Evolutionary conservation across 2,888 invertebrate species (phyloP).

Genomic region (Neoscelio sp.): DNA sequence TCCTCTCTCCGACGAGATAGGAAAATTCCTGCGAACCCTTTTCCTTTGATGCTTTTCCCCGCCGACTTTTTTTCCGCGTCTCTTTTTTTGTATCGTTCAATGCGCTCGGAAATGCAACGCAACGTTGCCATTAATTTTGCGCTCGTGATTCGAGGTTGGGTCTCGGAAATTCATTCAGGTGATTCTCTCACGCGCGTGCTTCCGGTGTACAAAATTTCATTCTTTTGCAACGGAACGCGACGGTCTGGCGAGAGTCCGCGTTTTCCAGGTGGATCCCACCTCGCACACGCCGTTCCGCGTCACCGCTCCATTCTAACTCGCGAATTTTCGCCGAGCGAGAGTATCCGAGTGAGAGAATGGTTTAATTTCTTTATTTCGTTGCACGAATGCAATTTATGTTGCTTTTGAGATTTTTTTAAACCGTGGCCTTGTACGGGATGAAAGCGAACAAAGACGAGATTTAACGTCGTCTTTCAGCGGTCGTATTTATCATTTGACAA

Average conservation of each 20-base stretch:
- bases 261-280: too few relatives aligned
- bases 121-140: too few relatives aligned
- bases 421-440: constrained; percentile 1
- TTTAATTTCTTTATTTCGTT: too few relatives aligned
- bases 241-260: too few relatives aligned
- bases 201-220: too few relatives aligned
- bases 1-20: constrained; percentile 58
- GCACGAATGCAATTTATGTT: too few relatives aligned
- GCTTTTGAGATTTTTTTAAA: neutral
- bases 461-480: constrained; percentile 35
- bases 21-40: constrained; percentile 51
- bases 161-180: neutral
- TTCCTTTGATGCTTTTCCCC: constrained; percentile 39
- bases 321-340: neutral
- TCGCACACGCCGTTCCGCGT: too few relatives aligned
- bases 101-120: constrained; percentile 5
- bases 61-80: neutral
- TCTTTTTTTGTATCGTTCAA: constrained; percentile 8
- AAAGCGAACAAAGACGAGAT: too few relatives aligned
- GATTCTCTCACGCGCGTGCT: neutral
- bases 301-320: too few relatives aligned
- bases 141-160: neutral
- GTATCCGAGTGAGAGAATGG: too few relatives aligned
- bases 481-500: constrained; percentile 59
- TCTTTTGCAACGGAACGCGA: too few relatives aligned